A percentile compares a stretch with the other conserved stretches of the same genome.
Conservation (phyloP, 1,140 invertebrate genomes). For the Eurosta solidaginis region DNA sequence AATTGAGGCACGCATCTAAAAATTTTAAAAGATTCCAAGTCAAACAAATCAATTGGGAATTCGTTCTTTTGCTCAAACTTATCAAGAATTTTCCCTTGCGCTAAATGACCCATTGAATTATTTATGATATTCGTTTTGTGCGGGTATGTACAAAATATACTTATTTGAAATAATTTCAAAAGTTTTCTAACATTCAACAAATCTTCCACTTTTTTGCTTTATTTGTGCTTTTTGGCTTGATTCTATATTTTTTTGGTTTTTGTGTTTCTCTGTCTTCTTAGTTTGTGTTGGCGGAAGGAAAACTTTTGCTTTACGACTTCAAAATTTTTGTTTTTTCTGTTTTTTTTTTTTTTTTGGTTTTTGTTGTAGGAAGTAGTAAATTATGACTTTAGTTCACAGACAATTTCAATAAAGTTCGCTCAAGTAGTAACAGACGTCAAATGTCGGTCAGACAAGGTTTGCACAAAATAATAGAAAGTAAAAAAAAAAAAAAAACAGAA, state of each 20-base stretch:
- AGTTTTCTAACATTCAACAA: neutral
- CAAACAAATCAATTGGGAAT: neutral
- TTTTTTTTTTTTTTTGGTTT: neutral
- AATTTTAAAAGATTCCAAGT: too few species aligned
- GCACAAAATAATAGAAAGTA: too few species aligned
- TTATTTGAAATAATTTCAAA: neutral
- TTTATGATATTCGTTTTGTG: neutral
- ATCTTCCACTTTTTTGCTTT: neutral
- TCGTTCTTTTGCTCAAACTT: too few species aligned
- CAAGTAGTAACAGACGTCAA: too few species aligned
- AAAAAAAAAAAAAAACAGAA: too few species aligned
- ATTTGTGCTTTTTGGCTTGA: neutral
- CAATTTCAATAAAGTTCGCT: too few species aligned
- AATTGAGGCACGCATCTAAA: too few species aligned
- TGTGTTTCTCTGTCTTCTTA: neutral
- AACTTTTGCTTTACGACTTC: conserved; percentile 1
- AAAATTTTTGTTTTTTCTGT: neutral
- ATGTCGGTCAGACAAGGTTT: too few species aligned
- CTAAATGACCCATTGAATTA: neutral
- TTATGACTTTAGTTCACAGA: neutral
- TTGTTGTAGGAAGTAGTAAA: neutral
- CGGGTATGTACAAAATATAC: neutral
- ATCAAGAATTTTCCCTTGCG: too few species aligned
- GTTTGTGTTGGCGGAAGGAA: neutral
- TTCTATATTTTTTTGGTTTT: neutral